Percentiles rank a stretch among this genome's conserved stretches.
Evolutionary conservation across 2,113 vertebrate genomes (phyloP).

Genomic region (Syrmaticus mikado): DNA sequence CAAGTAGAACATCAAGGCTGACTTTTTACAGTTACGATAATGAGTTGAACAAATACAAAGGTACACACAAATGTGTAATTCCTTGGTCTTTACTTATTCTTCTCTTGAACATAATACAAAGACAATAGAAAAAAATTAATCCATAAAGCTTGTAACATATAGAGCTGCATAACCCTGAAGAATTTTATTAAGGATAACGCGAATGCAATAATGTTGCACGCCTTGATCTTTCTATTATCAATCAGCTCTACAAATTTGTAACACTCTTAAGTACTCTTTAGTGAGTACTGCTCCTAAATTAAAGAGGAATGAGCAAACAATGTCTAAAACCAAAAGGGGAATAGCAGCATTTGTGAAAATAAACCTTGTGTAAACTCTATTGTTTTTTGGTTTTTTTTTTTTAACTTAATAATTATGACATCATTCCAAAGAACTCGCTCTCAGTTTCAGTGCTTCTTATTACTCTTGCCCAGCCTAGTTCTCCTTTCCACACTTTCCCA

Average conservation of each 20-base stretch:
- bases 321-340: neutral
- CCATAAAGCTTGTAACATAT: neutral
- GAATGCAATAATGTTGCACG: neutral
- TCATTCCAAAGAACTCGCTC: neutral
- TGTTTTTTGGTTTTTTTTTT: neutral
- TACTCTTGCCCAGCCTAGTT: neutral
- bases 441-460: neutral
- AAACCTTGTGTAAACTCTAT: accelerated
- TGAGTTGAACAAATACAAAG: neutral
- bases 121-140: neutral
- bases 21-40: neutral
- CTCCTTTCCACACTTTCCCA: neutral
- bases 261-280: neutral
- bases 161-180: neutral
- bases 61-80: neutral
- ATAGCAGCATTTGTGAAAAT: neutral
- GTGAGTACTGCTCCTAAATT: neutral
- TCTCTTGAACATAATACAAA: neutral
- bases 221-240: neutral
- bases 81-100: neutral
- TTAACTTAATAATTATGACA: neutral
- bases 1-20: neutral
- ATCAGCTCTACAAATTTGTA: neutral
- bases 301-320: neutral
- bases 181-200: neutral